phyloP scores from a whole-genome alignment of 1,140 invertebrate species.

The Megalonaias nervosa region DNA sequence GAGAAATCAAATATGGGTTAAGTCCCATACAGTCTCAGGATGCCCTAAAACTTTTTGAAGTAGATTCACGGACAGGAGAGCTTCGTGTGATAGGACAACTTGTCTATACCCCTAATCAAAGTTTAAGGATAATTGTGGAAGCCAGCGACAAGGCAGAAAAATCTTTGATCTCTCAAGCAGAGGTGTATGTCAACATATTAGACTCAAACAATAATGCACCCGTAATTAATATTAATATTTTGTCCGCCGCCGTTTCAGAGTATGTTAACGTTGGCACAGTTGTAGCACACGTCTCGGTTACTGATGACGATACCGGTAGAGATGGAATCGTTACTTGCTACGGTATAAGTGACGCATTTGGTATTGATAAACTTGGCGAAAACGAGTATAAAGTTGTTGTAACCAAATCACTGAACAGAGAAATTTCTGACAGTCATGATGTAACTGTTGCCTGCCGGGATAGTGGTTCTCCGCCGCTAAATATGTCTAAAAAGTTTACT shows the following conservation, averaged over 20 bases:
- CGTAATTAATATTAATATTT: constrained; percentile 52
- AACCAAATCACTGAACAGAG: constrained; percentile 45
- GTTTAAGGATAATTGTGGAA: constrained; percentile 44
- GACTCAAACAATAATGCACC: constrained; percentile 64
- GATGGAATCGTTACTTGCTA: constrained; percentile 60
- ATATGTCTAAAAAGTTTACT: constrained; percentile 89
- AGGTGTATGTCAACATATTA: constrained; percentile 51
- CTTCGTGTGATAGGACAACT: constrained; percentile 39
- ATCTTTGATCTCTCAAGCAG: constrained; percentile 31
- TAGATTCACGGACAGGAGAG: constrained; percentile 41
- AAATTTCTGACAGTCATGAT: constrained; percentile 31
- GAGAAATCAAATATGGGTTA: constrained; percentile 90
- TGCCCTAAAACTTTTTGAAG: constrained; percentile 41
- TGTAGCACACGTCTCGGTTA: constrained; percentile 53
- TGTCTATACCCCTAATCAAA: constrained; percentile 44
- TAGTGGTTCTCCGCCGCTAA: constrained; percentile 82
- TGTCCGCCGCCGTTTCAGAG: constrained; percentile 54
- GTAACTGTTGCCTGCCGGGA: constrained; percentile 71
- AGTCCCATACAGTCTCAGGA: constrained; percentile 55
- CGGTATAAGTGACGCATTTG: constrained; percentile 40
- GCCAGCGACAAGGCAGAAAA: constrained; percentile 44
- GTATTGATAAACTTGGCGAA: constrained; percentile 48
- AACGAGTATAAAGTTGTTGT: constrained; percentile 60
- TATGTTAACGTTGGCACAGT: constrained; percentile 43
- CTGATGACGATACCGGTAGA: constrained; percentile 52